Evolutionary conservation across 2,113 vertebrate genomes (phyloP).

Genomic region (Myotis brandtii): DNA sequence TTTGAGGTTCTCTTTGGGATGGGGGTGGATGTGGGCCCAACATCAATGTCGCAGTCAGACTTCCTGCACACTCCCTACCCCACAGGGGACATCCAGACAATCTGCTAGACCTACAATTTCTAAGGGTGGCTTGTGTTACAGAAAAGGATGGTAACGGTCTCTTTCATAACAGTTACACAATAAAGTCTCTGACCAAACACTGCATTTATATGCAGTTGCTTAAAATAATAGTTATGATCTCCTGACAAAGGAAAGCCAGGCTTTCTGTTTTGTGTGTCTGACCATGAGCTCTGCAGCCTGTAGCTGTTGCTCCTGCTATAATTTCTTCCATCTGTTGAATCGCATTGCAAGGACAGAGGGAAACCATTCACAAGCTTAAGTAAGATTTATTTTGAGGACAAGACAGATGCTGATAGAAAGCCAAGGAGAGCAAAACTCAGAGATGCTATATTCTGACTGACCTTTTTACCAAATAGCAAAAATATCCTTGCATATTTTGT

Average conservation of each 20-base stretch:
- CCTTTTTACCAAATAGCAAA: neutral
- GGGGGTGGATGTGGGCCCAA: neutral
- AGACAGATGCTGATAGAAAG: constrained; percentile 14
- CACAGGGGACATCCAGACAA: neutral
- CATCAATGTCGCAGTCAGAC: neutral
- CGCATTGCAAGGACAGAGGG: neutral
- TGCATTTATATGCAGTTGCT: constrained; percentile 48
- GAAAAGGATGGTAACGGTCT: neutral
- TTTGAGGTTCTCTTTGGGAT: neutral
- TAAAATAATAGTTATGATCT: constrained; percentile 52
- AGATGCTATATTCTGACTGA: neutral
- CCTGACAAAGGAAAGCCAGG: neutral
- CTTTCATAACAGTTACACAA: constrained; percentile 24
- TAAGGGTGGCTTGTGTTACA: neutral
- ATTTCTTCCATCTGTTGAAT: constrained; percentile 40
- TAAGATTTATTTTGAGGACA: constrained; percentile 12
- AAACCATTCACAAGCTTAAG: neutral
- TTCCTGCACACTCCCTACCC: neutral
- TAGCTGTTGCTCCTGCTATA: neutral
- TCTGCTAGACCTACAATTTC: neutral
- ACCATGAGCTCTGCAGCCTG: neutral
- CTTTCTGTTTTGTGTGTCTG: constrained; percentile 32
- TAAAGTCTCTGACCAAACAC: constrained; percentile 14
- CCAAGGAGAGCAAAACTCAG: neutral
- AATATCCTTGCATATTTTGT: neutral